Base-by-base conservation (phyloP, 2,113 vertebrate species). In the Sialia sialis region DNA sequence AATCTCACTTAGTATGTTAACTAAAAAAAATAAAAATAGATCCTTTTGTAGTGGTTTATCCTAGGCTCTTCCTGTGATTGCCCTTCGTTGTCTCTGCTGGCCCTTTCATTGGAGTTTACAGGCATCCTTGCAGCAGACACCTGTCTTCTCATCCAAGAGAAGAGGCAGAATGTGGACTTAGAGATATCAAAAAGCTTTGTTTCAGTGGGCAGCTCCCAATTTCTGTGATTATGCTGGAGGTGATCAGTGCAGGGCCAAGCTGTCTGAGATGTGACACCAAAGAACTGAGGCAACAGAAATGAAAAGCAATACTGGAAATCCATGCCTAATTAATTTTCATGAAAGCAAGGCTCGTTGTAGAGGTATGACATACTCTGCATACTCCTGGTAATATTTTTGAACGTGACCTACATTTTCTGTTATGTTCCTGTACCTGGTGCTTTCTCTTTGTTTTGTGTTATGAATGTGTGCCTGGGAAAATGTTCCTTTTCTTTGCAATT, bases 191-290 rank as follows among this genome's bases (percentile, higher is more conserved):
- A 29, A 76, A 43, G 5, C 55, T 76, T 81, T 0, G 0, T 72
- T 80, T 80, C 78, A 77, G 34, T 17, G 38, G 38, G 16, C 19
- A 74, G 38, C 29, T 83, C 25, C 59, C 26, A 20, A 5, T 30
- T 0, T 0, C 10, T n/a, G 32, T 58, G 51, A 22, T 69, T 2
- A 0, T 62, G 41, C 22, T 67, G 64, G 29, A 74, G 39, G 63
- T 70, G 56, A 44, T 70, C n/a, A 30, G 32, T 43, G 16, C 56
- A 75, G 30, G 52, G 48, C 51, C 32, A 51, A 27, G 34, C 13
- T 77, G 49, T n/a, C 59, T 78, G 39, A 85, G 54, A 72, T 44
- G 19, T 54, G 49, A 32, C 20, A 60, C 39, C 39, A 52, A 63
- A 81, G 14, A 67, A 18, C 73, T 59, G 80, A 94, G 34, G 48